Evolutionary conservation across 2,797 vertebrate genomes (phyloP).

Genomic region (Brachyrhaphis roseni): DNA sequence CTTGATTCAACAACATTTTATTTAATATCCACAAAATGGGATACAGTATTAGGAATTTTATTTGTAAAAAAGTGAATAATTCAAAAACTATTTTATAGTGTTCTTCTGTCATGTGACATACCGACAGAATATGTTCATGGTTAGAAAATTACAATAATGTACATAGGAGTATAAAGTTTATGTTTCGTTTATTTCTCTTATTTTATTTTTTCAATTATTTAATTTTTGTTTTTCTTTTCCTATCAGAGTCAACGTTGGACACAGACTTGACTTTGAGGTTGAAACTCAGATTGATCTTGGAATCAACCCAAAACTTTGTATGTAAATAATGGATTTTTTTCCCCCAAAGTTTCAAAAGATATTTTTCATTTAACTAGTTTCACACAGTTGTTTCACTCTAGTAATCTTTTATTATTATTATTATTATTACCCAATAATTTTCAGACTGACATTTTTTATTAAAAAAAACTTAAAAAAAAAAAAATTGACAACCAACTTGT

Average conservation of each 20-base stretch:
- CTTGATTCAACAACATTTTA: neutral
- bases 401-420: neutral
- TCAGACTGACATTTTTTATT: no score
- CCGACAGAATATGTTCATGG: neutral
- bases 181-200: no score
- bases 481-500: neutral
- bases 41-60: neutral
- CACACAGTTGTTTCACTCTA: neutral
- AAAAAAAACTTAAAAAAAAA: no score
- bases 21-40: neutral
- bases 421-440: neutral
- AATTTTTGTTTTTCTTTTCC: constrained; percentile 18
- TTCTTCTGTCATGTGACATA: neutral
- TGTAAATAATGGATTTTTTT: constrained; percentile 51
- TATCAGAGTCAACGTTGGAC: constrained; percentile 76
- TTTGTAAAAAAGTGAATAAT: neutral
- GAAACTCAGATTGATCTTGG: constrained; percentile 86
- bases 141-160: neutral
- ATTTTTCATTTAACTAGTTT: neutral
- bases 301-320: constrained; percentile 84
- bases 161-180: no score
- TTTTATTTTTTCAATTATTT: neutral
- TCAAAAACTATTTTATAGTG: neutral
- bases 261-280: constrained; percentile 87
- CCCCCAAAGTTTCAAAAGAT: neutral